phyloP scores from a whole-genome alignment of 2,797 vertebrate species.

The Columba guinea region DNA sequence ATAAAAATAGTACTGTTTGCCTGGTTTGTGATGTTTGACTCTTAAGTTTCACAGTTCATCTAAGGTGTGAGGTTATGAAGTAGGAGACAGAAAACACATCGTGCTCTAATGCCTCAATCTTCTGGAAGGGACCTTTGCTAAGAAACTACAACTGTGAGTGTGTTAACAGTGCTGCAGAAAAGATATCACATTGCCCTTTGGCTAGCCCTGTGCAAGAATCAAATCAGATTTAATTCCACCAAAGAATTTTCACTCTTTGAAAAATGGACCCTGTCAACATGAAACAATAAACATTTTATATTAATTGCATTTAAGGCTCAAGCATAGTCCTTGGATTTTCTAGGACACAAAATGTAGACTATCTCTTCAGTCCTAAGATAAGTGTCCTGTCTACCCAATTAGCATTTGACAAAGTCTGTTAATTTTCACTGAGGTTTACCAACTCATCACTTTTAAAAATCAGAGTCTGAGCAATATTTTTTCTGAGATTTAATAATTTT shows the following conservation, averaged over 20 bases:
- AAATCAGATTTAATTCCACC: background rate
- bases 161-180: background rate
- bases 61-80: slow-evolving; percentile 33
- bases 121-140: slow-evolving; percentile 12
- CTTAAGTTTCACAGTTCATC: slow-evolving; percentile 54
- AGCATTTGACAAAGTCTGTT: background rate
- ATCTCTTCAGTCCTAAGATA: background rate
- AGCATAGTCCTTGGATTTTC: background rate
- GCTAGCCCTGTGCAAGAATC: background rate
- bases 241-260: background rate
- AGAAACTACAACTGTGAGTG: background rate
- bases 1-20: slow-evolving; percentile 47
- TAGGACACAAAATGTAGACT: background rate
- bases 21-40: slow-evolving; percentile 33
- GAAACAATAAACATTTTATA: background rate
- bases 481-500: background rate
- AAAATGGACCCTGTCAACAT: background rate
- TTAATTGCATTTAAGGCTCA: background rate
- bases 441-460: background rate
- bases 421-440: background rate
- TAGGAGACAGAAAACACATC: background rate
- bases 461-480: background rate
- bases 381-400: background rate
- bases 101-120: slow-evolving; percentile 26
- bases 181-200: background rate